Conservation (phyloP, 2,888 invertebrate species). For the Ormyrus thymus region DNA sequence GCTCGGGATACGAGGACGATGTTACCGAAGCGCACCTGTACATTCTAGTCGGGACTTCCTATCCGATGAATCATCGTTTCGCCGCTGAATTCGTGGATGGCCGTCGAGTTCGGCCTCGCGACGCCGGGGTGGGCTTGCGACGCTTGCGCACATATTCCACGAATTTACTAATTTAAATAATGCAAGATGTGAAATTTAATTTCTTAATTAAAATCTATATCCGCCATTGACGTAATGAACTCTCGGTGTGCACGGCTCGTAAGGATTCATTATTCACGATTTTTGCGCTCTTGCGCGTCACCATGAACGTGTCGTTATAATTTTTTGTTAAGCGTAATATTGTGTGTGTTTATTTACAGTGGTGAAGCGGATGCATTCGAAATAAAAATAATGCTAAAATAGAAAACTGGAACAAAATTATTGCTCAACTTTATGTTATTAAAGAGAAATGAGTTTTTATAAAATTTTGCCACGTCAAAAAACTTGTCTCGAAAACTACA, state of each 20-base stretch:
- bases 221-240: conserved; percentile 16
- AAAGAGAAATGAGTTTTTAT: too few relatives aligned
- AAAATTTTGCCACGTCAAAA: too few relatives aligned
- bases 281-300: too few relatives aligned
- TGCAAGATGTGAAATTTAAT: conserved; percentile 43
- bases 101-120: not conserved
- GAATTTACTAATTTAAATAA: conserved; percentile 44
- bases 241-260: not conserved
- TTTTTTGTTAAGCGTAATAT: too few relatives aligned
- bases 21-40: conserved; percentile 29
- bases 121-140: not conserved
- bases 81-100: conserved; percentile 15
- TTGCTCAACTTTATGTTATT: too few relatives aligned
- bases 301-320: too few relatives aligned
- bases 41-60: conserved; percentile 28
- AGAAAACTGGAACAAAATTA: too few relatives aligned
- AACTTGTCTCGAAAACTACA: too few relatives aligned
- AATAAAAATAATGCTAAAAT: too few relatives aligned
- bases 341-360: too few relatives aligned
- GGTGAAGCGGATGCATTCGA: too few relatives aligned
- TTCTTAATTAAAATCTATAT: conserved; percentile 22
- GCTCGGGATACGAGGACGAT: conserved; percentile 1
- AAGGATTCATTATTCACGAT: not conserved
- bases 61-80: conserved; percentile 40
- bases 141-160: not conserved